Conservation (phyloP, 2,888 invertebrate species). For the Hybos culiciformis region DNA sequence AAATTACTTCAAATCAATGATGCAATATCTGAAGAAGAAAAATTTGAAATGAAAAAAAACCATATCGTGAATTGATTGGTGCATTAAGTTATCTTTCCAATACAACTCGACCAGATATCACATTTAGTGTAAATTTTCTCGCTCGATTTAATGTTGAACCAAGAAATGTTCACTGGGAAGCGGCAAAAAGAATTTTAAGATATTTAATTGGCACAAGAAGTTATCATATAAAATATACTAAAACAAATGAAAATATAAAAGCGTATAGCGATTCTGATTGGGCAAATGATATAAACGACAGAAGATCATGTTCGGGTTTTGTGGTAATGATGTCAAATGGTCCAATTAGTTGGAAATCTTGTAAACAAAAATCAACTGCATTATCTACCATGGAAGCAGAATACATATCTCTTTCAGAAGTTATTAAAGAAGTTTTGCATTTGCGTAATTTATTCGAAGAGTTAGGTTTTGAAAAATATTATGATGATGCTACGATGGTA, state of each 20-base stretch:
- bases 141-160: slow-evolving; percentile 5
- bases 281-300: slow-evolving; percentile 6
- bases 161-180: slow-evolving; percentile 5
- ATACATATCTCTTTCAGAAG: slow-evolving; percentile 6
- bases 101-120: slow-evolving; percentile 6
- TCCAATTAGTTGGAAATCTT: slow-evolving; percentile 6
- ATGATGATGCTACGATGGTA: background rate
- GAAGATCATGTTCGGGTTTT: slow-evolving; percentile 8
- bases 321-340: slow-evolving; percentile 4
- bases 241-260: background rate
- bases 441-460: slow-evolving; percentile 4
- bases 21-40: slow-evolving; percentile 3
- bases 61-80: slow-evolving; percentile 4
- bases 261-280: slow-evolving; percentile 9
- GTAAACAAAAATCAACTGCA: slow-evolving; percentile 6
- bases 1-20: background rate
- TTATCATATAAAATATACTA: slow-evolving; percentile 2
- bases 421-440: slow-evolving; percentile 7
- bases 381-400: slow-evolving; percentile 9
- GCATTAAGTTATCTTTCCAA: slow-evolving; percentile 6
- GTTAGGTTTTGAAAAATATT: background rate
- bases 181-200: slow-evolving; percentile 5
- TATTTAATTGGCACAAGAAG: slow-evolving; percentile 3
- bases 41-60: slow-evolving; percentile 4
- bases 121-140: slow-evolving; percentile 5